Base-by-base conservation (phyloP, 2,797 vertebrate genomes). In the Labeo calbasu region DNA sequence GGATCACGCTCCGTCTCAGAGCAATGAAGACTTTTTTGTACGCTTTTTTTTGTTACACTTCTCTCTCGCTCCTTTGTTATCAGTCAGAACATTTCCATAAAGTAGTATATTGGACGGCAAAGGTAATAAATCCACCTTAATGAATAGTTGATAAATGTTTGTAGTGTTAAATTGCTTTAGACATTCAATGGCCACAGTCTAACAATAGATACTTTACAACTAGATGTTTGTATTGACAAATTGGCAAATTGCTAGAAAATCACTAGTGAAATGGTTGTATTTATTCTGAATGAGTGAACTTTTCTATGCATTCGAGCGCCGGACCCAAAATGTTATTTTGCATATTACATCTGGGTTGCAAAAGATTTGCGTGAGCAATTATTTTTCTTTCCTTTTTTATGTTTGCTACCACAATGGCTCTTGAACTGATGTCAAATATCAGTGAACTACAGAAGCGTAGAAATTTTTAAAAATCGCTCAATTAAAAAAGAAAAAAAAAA, bases 291-390 rank as follows among this genome's bases (percentile, higher is more conserved):
- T 72, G 90, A 84, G 83, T 82, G 77, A 88, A 92, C 88, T 90
- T 92, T 93, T 95, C 94, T 94, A 95, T 94, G 93, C 93, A 95
- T 87, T 87, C 81, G 79, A 86, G 80, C 85, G 82, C 75, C 78
- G 79, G 82, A 85, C 85, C 81, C 66, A 81, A 87, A 73, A 72
- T 59, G 63, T 36, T 71, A 63, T 40, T 78, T 79, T 70, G 84
- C 53, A 48, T 79, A 85, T 73, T 28, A 53, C 79, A 46, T 84
- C 65, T 72, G 85, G 81, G 79, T 82, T 76, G 8, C 8, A 8
- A 80, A 81, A 72, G 59, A 40, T 78, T 70, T 46, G 75, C 76
- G 71, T 79, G 72, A 85, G 66, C 32, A 53, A n/a, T 68, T 2
- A 57, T 48, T 85, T 79, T 65, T 25, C 10, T 83, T 48, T 79